Percentiles rank a stretch among this genome's conserved stretches.
Evolutionary conservation across 2,797 vertebrate species (phyloP).

Genomic region (Kryptolebias ocellatus): DNA sequence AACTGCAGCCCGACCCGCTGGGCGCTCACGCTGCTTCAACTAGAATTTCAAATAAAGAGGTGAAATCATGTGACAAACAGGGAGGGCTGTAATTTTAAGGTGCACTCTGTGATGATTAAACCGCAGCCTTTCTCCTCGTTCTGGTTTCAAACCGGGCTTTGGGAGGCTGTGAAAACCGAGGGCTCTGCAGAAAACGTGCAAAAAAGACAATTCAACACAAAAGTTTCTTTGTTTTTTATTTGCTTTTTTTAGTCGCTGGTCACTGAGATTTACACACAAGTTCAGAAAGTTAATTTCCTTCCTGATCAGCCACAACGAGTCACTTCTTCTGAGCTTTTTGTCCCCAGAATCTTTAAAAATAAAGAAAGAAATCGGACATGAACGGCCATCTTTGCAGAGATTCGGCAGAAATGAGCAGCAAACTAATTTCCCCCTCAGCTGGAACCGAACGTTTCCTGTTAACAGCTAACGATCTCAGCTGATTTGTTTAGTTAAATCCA

Average conservation of each 20-base stretch:
- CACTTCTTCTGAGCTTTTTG: neutral
- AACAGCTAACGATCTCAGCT: neutral
- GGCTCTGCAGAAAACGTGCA: neutral
- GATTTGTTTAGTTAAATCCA: neutral
- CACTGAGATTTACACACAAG: constrained; percentile 12
- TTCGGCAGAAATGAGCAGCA: no score
- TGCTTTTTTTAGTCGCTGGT: constrained; percentile 6
- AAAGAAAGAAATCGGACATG: neutral
- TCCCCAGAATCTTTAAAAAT: neutral
- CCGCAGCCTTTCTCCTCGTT: constrained; percentile 8
- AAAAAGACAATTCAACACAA: neutral
- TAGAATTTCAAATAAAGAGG: constrained; percentile 34
- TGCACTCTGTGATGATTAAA: constrained; percentile 34
- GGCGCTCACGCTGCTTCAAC: constrained; percentile 20
- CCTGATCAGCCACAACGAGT: neutral
- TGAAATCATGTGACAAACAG: constrained; percentile 33
- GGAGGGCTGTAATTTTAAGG: constrained; percentile 26
- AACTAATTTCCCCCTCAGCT: no score
- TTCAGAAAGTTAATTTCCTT: neutral
- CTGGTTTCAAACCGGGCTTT: constrained; percentile 16
- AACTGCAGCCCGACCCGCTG: constrained; percentile 24
- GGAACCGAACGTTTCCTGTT: no score
- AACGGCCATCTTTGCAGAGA: no score
- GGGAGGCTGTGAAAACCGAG: neutral
- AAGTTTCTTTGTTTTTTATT: constrained; percentile 1